phyloP scores from a whole-genome alignment of 2,888 invertebrate species.

The Aradus depressus region DNA sequence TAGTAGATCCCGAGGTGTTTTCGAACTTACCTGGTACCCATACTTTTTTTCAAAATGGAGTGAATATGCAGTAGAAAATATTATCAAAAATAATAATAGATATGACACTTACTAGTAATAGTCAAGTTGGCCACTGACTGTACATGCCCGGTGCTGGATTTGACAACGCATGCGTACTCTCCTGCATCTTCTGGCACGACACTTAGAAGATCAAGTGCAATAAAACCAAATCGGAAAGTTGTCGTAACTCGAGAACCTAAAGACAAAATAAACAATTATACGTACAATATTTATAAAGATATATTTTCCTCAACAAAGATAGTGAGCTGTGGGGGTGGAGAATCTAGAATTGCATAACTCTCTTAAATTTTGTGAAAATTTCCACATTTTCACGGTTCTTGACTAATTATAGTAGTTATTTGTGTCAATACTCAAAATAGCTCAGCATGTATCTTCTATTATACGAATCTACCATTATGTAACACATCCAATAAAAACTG shows the following conservation, averaged over 20 bases:
- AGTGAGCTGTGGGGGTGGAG: neutral
- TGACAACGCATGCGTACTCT: conserved; percentile 79
- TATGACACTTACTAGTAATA: conserved; percentile 47
- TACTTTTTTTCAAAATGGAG: neutral
- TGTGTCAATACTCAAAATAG: no score
- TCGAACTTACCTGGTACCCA: neutral
- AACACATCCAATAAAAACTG: no score
- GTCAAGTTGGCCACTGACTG: conserved; percentile 72
- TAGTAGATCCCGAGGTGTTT: no score
- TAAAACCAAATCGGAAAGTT: conserved; percentile 94
- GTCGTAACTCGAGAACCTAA: conserved; percentile 89
- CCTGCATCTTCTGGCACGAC: conserved; percentile 77
- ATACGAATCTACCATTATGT: no score
- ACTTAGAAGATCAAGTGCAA: conserved; percentile 83
- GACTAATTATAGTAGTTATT: no score
- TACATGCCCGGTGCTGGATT: conserved; percentile 74
- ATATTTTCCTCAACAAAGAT: neutral
- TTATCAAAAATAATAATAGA: neutral
- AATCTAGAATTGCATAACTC: neutral
- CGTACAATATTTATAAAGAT: neutral
- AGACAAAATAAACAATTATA: conserved; percentile 1
- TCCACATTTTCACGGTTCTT: no score
- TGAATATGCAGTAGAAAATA: neutral
- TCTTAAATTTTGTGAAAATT: neutral
- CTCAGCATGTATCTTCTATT: no score